Percentiles rank a stretch among this genome's conserved stretches.
Conservation (phyloP, 1,140 invertebrate genomes). For the Drosophila sp. region DNA sequence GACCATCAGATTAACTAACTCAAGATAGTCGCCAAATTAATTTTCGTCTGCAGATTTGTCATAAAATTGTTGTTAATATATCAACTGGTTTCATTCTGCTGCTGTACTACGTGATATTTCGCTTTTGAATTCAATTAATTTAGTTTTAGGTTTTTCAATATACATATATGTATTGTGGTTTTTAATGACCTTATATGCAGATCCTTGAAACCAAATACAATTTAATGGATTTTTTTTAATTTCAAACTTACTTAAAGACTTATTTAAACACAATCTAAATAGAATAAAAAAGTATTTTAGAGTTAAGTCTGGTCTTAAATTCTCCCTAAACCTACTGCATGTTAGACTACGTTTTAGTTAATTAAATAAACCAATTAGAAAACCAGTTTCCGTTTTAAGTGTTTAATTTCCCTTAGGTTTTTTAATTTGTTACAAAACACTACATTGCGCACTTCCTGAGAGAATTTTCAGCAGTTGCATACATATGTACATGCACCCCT, state of each 20-base stretch:
- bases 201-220: not conserved
- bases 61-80: constrained; percentile 3
- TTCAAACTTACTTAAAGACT: not conserved
- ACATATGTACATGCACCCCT: not conserved
- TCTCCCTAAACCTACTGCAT: too few relatives aligned
- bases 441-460: not conserved
- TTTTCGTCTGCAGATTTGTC: not conserved
- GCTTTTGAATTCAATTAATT: constrained; percentile 9
- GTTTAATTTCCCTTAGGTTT: not conserved
- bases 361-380: not conserved
- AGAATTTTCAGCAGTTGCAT: not conserved
- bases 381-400: constrained; percentile 1
- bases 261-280: too few relatives aligned
- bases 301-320: too few relatives aligned
- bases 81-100: not conserved
- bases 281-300: too few relatives aligned
- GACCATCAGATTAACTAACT: not conserved
- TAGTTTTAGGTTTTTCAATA: constrained; percentile 3
- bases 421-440: not conserved
- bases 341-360: not conserved
- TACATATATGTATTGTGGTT: not conserved
- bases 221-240: constrained; percentile 1
- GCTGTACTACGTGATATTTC: constrained; percentile 1
- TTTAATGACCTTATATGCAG: constrained; percentile 1
- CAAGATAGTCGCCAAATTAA: not conserved